These are phyloP conservation scores for Acanthaster planci DNA, from an alignment of 35 echinoderm and acorn worm species.

Conservation along the genomic window DNA sequence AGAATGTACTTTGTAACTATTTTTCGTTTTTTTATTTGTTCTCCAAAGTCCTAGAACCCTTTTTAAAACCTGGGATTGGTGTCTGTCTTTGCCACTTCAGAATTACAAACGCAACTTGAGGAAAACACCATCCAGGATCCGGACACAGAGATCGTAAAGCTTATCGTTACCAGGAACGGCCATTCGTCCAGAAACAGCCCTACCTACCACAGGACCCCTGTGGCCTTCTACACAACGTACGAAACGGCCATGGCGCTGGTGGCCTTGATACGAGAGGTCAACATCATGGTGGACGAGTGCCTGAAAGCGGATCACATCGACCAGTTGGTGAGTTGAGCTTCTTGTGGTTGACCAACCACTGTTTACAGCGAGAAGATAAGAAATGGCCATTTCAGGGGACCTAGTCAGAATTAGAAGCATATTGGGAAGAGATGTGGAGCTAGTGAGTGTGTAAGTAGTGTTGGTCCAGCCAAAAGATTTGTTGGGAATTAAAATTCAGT, in stretches of 20 bases:
- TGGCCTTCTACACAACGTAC: constrained; percentile 35
- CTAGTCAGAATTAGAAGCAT: not conserved
- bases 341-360: not conserved
- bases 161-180: constrained; percentile 17
- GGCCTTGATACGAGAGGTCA: constrained; percentile 25
- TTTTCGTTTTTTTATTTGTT: too few relatives aligned
- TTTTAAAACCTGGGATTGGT: too few relatives aligned
- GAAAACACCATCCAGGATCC: not conserved
- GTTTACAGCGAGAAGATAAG: not conserved
- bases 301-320: constrained; percentile 3
- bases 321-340: constrained; percentile 23
- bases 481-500: too few relatives aligned
- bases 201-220: constrained; percentile 22
- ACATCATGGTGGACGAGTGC: constrained; percentile 40
- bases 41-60: too few relatives aligned
- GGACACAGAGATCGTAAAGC: constrained; percentile 30
- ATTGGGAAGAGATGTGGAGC: not conserved
- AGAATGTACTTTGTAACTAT: too few relatives aligned
- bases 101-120: not conserved
- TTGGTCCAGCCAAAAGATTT: not conserved
- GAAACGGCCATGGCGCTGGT: constrained; percentile 18
- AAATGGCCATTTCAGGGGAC: not conserved
- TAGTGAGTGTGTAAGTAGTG: not conserved
- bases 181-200: not conserved
- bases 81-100: too few relatives aligned